Percentiles rank a stretch among this genome's conserved stretches.
phyloP scores from a whole-genome alignment of 1,140 invertebrate species.

The Oryctes rhinoceros region DNA sequence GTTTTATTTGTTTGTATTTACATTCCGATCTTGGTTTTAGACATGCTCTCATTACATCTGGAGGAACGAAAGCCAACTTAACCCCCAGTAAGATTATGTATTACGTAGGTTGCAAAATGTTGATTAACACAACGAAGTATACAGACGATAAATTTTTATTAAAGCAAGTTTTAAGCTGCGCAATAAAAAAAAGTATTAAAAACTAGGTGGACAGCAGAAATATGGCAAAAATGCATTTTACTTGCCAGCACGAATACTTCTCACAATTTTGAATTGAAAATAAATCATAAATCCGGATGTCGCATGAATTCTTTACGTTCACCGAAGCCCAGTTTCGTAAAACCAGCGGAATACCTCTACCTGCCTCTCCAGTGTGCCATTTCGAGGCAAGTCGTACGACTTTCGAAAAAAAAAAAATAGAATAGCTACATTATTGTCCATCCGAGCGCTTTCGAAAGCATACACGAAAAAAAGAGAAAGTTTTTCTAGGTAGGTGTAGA shows the following conservation, averaged over 20 bases:
- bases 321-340: not conserved
- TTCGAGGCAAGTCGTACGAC: not conserved
- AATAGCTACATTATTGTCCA: conserved; percentile 7
- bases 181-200: no score
- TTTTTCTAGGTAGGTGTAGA: conserved; percentile 21
- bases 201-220: not conserved
- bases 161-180: no score
- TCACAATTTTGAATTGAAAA: not conserved
- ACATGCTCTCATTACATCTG: no score
- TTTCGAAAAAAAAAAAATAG: conserved; percentile 17
- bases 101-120: no score
- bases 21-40: no score
- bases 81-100: no score
- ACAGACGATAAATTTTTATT: no score
- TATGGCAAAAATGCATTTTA: not conserved
- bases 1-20: no score
- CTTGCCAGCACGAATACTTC: not conserved
- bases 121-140: no score
- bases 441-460: not conserved
- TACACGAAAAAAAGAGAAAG: conserved; percentile 34
- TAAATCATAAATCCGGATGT: not conserved
- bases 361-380: not conserved
- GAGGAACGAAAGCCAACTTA: no score
- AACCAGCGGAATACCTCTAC: not conserved
- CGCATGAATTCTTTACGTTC: not conserved